Evolutionary conservation across 2,113 vertebrate species (phyloP), one percentile per base, ranked within the genome.

Genomic region (Callocephalon fimbriatum): DNA sequence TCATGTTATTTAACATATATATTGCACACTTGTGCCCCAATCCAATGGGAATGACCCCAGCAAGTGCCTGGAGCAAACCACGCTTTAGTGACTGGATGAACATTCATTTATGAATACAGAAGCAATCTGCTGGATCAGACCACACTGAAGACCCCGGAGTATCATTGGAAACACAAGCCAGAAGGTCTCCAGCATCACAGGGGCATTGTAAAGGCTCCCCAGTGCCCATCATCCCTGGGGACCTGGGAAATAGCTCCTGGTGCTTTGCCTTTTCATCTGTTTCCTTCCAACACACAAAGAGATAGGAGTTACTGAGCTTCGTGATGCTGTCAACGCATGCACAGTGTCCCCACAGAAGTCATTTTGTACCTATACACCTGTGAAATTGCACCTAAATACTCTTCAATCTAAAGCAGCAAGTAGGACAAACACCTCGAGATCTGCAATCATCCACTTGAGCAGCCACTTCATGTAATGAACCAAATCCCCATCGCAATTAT

Each of bases 341-440:
- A 42, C 0, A 25, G 45, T 22, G 75, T 58, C 62, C 53, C 62
- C 54, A 42, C 20, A 45, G 35, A 62, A 82, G 27, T 20, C 3
- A 47, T 25, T 79, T 13, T 79, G 74, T 88, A 61, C 45, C 85
- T 42, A 40, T 12, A 86, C 38, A 70, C 70, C 62, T 91, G 67
- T 58, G 53, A 94, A 94, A 91, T 23, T 50, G 51, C 79, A 91
- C 47, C 42, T 73, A 26, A 48, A 79, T 89, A 93, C 91, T 56
- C 84, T 79, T 76, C 65, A 56, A 25, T 76, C 51, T 82, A 50
- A 86, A 54, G 21, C 25, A 83, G 54, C n/a, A 81, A 71, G 59
- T 21, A 61, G 86, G 65, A 96, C 72, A 81, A 93, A 93, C 82
- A 61, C 68, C 68, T 88, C 54, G 53, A 92, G 68, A 91, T 77